Conservation (phyloP, 2,113 vertebrate genomes). For the Corythoichthys intestinalis region DNA sequence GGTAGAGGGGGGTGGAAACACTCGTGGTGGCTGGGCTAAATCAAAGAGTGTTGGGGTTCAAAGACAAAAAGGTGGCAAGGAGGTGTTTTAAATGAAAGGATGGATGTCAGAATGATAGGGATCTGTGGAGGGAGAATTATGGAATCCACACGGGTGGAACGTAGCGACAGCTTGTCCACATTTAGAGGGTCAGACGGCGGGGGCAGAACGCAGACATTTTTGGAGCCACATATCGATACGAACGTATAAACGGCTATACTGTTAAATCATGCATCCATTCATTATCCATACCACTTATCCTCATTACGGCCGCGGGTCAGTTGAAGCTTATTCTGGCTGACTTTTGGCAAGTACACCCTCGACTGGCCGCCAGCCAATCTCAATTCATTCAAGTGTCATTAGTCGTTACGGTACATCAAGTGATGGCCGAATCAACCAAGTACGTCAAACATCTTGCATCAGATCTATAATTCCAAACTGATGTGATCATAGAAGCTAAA, state of each 20-base stretch:
- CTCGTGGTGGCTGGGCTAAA: neutral
- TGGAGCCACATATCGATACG: too few species aligned
- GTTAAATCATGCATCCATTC: neutral
- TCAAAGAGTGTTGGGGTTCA: neutral
- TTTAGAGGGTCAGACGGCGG: neutral
- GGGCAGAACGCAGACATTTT: too few species aligned
- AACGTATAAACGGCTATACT: neutral
- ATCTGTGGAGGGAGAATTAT: neutral
- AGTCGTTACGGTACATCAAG: too few species aligned
- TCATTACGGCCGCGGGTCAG: too few species aligned
- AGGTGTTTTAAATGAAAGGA: neutral
- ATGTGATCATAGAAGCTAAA: too few species aligned
- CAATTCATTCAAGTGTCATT: too few species aligned
- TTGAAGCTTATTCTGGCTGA: too few species aligned
- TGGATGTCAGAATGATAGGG: neutral
- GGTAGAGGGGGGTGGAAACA: neutral
- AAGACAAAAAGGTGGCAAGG: neutral
- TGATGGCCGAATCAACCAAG: too few species aligned
- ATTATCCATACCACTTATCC: neutral
- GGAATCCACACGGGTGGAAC: neutral
- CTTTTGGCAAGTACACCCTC: too few species aligned
- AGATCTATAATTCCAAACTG: too few species aligned
- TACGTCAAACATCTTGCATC: too few species aligned
- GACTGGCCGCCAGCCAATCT: too few species aligned
- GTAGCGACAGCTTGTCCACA: neutral